Conservation (phyloP, 2,113 vertebrate species). For the Galbula dea region DNA sequence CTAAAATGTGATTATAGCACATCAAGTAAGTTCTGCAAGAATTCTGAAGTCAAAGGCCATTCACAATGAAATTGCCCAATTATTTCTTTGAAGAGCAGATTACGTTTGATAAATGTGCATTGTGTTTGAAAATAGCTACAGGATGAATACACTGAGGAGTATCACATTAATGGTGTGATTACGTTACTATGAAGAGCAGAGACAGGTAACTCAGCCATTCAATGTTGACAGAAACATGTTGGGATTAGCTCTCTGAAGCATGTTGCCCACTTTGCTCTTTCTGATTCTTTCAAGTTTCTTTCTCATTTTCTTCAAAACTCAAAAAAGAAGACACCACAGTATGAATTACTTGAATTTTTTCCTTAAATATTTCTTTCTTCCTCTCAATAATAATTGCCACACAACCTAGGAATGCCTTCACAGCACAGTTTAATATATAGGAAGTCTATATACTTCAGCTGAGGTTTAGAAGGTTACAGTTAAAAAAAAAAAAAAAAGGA, state of each 20-base stretch:
- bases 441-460: neutral
- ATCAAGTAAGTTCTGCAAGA: neutral
- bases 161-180: neutral
- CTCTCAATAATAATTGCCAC: neutral
- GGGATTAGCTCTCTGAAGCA: neutral
- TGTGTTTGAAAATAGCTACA: neutral
- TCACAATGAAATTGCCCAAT: neutral
- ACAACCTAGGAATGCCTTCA: rapidly evolving
- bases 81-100: neutral
- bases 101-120: neutral
- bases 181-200: neutral
- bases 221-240: neutral
- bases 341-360: neutral
- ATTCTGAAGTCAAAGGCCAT: neutral
- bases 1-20: neutral
- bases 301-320: neutral
- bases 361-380: neutral
- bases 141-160: neutral
- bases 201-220: neutral
- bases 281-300: neutral
- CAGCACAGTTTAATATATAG: neutral
- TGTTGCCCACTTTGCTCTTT: neutral
- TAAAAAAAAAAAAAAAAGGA: neutral
- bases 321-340: neutral
- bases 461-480: neutral